phyloP scores from a whole-genome alignment of 1,140 invertebrate genomes.

The Maniola jurtina region DNA sequence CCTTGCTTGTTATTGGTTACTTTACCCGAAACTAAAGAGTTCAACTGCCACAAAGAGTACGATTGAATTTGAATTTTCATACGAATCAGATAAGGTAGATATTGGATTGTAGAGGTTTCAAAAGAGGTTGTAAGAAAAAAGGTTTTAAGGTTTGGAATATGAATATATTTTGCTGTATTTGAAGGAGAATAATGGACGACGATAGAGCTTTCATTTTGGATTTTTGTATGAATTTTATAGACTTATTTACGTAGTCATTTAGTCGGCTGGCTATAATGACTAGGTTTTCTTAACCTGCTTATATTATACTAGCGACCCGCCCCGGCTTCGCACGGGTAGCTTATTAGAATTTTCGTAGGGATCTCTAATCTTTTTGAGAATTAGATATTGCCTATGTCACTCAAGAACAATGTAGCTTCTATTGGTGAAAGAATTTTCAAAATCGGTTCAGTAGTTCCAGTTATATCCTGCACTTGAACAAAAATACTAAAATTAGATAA shows the following conservation, averaged over 20 bases:
- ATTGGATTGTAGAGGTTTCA: not conserved
- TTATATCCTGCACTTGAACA: too few species aligned
- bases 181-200: slow-evolving; percentile 38
- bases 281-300: slow-evolving; percentile 4
- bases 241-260: slow-evolving; percentile 17
- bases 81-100: not conserved
- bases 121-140: slow-evolving; percentile 38
- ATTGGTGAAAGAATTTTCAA: too few species aligned
- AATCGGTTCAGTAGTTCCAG: too few species aligned
- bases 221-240: slow-evolving; percentile 27
- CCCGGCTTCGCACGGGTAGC: too few species aligned
- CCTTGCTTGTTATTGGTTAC: slow-evolving; percentile 61
- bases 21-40: slow-evolving; percentile 14
- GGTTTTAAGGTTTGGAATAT: slow-evolving; percentile 35
- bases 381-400: too few species aligned
- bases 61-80: slow-evolving; percentile 24
- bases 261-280: slow-evolving; percentile 2
- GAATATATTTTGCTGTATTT: slow-evolving; percentile 44
- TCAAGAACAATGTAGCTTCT: too few species aligned
- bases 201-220: slow-evolving; percentile 22
- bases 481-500: too few species aligned
- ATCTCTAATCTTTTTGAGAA: too few species aligned
- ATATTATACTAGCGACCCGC: too few species aligned
- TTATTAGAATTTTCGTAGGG: too few species aligned
- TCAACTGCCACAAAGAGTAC: not conserved